These are phyloP conservation scores for Meiosimyza platycephala DNA, from an alignment of 2,888 invertebrate species.

Conservation along the genomic window DNA sequence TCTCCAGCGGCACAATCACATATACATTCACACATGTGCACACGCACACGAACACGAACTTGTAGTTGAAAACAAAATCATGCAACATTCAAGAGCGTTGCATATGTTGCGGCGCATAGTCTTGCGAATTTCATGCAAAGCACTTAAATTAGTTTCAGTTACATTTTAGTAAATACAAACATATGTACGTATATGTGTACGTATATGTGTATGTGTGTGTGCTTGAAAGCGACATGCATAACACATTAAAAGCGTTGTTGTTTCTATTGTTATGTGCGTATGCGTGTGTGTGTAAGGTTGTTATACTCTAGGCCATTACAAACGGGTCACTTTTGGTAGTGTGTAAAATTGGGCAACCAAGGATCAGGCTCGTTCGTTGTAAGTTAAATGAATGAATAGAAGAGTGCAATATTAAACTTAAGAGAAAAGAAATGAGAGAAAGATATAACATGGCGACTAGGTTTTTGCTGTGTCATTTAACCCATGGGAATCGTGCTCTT, in stretches of 20 bases:
- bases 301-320: neutral
- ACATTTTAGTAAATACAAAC: neutral
- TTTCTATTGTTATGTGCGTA: neutral
- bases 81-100: slow-evolving; percentile 7
- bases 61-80: neutral
- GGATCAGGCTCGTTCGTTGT: neutral
- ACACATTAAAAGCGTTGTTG: neutral
- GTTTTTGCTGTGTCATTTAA: no score
- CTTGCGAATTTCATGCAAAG: neutral
- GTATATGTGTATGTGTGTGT: no score
- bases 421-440: no score
- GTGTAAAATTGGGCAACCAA: slow-evolving; percentile 1
- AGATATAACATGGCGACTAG: no score
- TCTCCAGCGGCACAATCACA: neutral
- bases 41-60: neutral
- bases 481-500: no score
- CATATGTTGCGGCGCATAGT: slow-evolving; percentile 19
- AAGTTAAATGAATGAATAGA: no score
- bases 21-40: neutral
- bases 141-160: slow-evolving; percentile 25
- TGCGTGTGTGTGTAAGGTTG: neutral
- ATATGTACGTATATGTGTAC: no score
- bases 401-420: no score
- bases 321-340: neutral
- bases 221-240: neutral